These are phyloP conservation scores for Climacteris rufus DNA, from an alignment of 2,113 vertebrate genomes.

Conservation along the genomic window DNA sequence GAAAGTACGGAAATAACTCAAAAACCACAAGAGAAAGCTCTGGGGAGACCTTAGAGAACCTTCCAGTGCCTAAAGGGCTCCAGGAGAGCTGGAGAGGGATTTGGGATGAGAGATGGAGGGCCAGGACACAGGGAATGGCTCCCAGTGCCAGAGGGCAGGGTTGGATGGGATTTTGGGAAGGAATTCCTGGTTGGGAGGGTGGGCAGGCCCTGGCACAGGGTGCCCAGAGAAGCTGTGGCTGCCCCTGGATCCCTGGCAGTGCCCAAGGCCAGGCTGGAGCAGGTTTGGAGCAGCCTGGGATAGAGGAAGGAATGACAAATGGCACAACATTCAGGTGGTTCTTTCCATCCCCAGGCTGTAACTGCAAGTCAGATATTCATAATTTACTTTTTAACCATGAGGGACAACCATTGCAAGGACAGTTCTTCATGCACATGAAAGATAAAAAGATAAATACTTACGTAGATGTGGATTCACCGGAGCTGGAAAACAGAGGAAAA, in stretches of 20 bases:
- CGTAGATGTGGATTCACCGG: conserved; percentile 79
- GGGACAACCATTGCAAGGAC: accelerated
- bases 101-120: background rate
- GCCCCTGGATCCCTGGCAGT: background rate
- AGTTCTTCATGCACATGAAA: background rate
- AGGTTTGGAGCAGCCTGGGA: background rate
- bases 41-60: accelerated
- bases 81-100: background rate
- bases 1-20: background rate
- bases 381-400: background rate
- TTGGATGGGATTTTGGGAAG: background rate
- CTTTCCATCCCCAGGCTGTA: accelerated
- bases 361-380: accelerated
- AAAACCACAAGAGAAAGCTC: background rate
- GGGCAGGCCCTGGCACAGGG: background rate
- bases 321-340: background rate
- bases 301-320: background rate
- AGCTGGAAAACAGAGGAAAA: conserved; percentile 63
- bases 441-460: conserved; percentile 62
- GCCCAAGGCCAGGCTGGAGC: background rate
- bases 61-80: background rate
- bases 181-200: background rate
- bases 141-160: too few species aligned
- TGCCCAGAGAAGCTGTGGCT: background rate
- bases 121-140: background rate